Base-by-base conservation (phyloP, 2,797 vertebrate genomes). In the Halcyon smyrnensis region DNA sequence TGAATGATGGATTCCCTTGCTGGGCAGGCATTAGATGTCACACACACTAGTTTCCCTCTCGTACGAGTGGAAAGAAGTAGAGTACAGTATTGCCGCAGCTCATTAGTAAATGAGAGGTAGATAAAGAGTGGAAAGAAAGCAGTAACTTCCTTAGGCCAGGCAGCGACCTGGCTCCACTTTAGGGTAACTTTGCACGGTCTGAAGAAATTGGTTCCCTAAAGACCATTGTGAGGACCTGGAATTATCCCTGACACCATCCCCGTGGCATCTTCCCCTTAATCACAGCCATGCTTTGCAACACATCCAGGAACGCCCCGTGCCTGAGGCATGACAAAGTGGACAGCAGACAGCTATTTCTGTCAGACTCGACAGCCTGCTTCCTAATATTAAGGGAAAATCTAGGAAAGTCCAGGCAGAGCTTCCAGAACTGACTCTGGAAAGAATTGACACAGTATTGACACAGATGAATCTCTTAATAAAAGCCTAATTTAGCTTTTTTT, bases 101-200 rank as follows among this genome's bases (percentile, higher is more conserved):
- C 1, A 0, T 85, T 75, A 74, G 74, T 37, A 85, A 95, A 84
- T 4, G 43, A 91, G 78, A 28, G 63, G 34, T 39, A 46, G 59
- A 43, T 36, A 36, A 34, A 12, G 57, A 86, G 8, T 0, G 8
- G 12, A 50, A 21, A 56, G 36, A 46, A 88, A 83, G 24, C 51
- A 80, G 56, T 21, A 2, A 3, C 78, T 79, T 39, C 53, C 11
- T 16, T 3, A 53, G 67, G 9, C 59, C 80, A 65, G 75, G 19
- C 48, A 74, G 45, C 1, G 3, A 68, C 60, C 82, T 30, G 0
- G 0, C 15, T 79, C 19, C 6, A 0, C 25, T 83, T 79, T 9
- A 28, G 36, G 69, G 18, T 24, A 48, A 50, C 25, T 10, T 7
- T 0, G 7, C 3, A 3, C 4, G 3, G 14, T n/a, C 36, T 81